These are phyloP conservation scores for Drosophila navojoa DNA, from an alignment of 1,140 invertebrate genomes.

Conservation along the genomic window DNA sequence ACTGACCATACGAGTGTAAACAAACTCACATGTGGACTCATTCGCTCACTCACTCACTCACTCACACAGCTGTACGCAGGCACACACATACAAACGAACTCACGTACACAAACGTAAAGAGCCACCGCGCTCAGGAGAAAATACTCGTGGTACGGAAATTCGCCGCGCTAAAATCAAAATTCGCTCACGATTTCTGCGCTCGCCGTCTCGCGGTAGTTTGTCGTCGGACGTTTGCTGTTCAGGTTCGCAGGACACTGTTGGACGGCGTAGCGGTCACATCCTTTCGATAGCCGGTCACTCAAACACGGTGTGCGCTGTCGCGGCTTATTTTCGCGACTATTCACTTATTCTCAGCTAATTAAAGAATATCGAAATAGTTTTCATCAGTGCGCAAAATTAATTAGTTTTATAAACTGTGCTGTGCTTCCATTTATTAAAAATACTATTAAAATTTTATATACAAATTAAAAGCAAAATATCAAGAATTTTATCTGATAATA, in stretches of 20 bases:
- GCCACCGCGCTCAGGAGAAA: constrained; percentile 60
- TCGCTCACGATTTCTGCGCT: constrained; percentile 72
- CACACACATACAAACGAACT: constrained; percentile 31
- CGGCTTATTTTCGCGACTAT: constrained; percentile 43
- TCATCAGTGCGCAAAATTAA: constrained; percentile 7
- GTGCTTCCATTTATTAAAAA: constrained; percentile 23
- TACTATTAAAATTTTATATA: background rate
- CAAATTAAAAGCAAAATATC: constrained; percentile 6
- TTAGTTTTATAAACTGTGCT: constrained; percentile 11
- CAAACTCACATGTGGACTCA: constrained; percentile 54
- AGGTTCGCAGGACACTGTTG: constrained; percentile 76
- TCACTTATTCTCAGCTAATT: constrained; percentile 37
- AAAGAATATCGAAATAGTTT: constrained; percentile 6
- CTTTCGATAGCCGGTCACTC: constrained; percentile 73
- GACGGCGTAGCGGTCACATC: constrained; percentile 71
- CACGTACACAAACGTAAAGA: constrained; percentile 31
- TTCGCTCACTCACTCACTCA: constrained; percentile 43
- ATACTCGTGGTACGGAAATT: constrained; percentile 72
- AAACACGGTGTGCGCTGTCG: constrained; percentile 56
- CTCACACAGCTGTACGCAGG: constrained; percentile 14
- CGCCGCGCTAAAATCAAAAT: constrained; percentile 83
- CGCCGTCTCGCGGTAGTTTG: constrained; percentile 73
- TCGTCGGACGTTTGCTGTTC: constrained; percentile 77
- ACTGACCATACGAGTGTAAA: constrained; percentile 74
- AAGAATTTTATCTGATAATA: constrained; percentile 4